phyloP scores from a whole-genome alignment of 2,888 invertebrate species.

The Drosophila borborema region DNA sequence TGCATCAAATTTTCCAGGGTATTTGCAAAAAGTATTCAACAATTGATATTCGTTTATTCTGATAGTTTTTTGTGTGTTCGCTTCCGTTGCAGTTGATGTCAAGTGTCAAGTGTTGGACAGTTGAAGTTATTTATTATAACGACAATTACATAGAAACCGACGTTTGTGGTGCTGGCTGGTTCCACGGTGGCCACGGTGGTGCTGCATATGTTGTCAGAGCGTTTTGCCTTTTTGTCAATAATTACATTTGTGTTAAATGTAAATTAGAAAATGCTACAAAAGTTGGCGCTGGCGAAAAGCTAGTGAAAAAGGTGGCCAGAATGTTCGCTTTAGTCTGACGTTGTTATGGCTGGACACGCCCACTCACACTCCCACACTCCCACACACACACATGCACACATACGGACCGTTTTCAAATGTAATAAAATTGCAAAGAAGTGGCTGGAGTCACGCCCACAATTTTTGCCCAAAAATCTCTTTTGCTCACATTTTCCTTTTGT shows the following conservation, averaged over 20 bases:
- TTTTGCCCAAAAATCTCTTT: slow-evolving; percentile 44
- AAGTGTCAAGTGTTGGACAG: slow-evolving; percentile 83
- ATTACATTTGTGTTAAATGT: slow-evolving; percentile 78
- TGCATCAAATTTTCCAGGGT: slow-evolving; percentile 26
- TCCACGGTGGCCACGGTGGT: slow-evolving; percentile 5
- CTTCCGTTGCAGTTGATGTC: slow-evolving; percentile 81
- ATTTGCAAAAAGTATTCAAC: slow-evolving; percentile 15
- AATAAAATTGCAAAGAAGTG: slow-evolving; percentile 40
- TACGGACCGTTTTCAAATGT: slow-evolving; percentile 21
- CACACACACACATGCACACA: slow-evolving; percentile 2
- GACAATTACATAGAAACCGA: slow-evolving; percentile 71
- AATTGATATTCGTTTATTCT: slow-evolving; percentile 26
- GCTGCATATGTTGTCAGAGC: slow-evolving; percentile 52
- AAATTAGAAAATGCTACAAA: slow-evolving; percentile 74
- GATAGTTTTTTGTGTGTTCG: slow-evolving; percentile 48
- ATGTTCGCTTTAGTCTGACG: slow-evolving; percentile 36
- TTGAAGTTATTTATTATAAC: slow-evolving; percentile 83
- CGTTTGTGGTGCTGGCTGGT: slow-evolving; percentile 17
- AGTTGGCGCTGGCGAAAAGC: slow-evolving; percentile 27
- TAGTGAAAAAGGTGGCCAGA: slow-evolving; percentile 46
- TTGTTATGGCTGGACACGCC: slow-evolving; percentile 51
- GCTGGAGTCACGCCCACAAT: slow-evolving; percentile 43
- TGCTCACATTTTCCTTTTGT: slow-evolving; percentile 44
- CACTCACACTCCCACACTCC: slow-evolving; percentile 11
- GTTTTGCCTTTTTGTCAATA: slow-evolving; percentile 67